phyloP scores from a whole-genome alignment of 2,888 invertebrate genomes.

The Harpalus rubripes region DNA sequence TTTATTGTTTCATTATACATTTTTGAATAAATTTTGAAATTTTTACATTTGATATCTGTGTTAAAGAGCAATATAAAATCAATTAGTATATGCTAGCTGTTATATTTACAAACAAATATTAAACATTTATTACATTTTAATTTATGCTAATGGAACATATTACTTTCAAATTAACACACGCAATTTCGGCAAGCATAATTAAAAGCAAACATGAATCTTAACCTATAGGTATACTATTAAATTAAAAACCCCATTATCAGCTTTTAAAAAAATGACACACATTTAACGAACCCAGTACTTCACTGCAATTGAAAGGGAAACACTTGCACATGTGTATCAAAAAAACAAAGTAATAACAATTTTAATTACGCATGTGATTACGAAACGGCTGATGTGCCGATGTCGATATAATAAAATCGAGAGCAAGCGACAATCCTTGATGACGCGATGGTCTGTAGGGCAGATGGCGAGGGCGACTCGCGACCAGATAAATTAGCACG shows the following conservation, averaged over 20 bases:
- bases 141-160: too few species aligned
- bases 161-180: too few species aligned
- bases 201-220: conserved; percentile 8
- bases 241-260: neutral
- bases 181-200: too few species aligned
- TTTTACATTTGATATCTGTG: too few species aligned
- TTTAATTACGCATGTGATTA: conserved; percentile 52
- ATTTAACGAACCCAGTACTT: conserved; percentile 8
- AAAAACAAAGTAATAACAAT: conserved; percentile 50
- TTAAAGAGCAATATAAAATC: too few species aligned
- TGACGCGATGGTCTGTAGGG: conserved; percentile 37
- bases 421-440: conserved; percentile 35
- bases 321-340: conserved; percentile 53
- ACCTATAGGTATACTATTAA: neutral
- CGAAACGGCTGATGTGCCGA: conserved; percentile 20
- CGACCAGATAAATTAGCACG: conserved; percentile 25
- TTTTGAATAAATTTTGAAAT: too few species aligned
- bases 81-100: too few species aligned
- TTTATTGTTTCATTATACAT: too few species aligned
- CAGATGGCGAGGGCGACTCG: conserved; percentile 37
- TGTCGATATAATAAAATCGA: conserved; percentile 55
- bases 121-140: too few species aligned
- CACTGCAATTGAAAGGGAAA: conserved; percentile 37
- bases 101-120: too few species aligned
- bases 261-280: conserved; percentile 21